phyloP scores from a whole-genome alignment of 2,888 invertebrate genomes.

The Neoaliturus tenellus region DNA sequence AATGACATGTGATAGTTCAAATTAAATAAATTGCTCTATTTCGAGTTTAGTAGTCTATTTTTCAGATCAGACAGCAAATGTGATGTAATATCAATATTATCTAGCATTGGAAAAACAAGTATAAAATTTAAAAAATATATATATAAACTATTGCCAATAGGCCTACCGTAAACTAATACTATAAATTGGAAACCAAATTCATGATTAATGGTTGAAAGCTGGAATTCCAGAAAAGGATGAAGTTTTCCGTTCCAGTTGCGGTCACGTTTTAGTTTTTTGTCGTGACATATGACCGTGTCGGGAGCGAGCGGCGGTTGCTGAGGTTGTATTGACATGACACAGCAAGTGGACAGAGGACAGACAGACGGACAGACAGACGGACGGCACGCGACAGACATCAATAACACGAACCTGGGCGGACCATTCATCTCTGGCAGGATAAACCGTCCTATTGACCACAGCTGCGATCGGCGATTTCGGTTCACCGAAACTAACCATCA shows the following conservation, averaged over 20 bases:
- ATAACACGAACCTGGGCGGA: neutral
- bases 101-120: no score
- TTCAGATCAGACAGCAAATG: no score
- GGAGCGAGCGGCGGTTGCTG: neutral
- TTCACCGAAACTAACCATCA: neutral
- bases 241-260: neutral
- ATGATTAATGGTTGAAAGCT: no score
- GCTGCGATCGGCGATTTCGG: constrained; percentile 11
- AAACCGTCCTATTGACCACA: neutral
- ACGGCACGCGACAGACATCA: constrained; percentile 23
- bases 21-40: no score
- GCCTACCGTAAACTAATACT: no score
- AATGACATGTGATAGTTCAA: no score
- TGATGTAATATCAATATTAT: no score
- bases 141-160: no score
- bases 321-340: neutral
- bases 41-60: no score
- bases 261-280: neutral
- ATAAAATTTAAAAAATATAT: no score
- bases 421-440: neutral
- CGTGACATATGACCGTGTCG: neutral
- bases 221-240: no score
- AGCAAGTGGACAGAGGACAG: neutral
- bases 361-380: constrained; percentile 10
- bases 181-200: no score